Percentiles rank a stretch among this genome's conserved stretches.
Conservation (phyloP, 2,888 invertebrate genomes). For the Adela reaumurella region DNA sequence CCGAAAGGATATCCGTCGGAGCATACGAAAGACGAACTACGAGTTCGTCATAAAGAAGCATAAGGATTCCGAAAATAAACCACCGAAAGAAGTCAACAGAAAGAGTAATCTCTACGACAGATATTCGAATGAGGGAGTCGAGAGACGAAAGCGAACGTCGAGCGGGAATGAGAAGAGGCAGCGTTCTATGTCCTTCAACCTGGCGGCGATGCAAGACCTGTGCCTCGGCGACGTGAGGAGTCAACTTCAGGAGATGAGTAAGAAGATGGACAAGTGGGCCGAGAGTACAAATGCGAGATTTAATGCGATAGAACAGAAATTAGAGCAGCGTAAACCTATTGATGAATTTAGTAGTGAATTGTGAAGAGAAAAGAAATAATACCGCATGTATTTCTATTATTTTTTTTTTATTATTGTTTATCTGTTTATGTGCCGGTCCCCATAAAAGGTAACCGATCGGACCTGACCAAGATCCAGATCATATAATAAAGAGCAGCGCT, state of each 20-base stretch:
- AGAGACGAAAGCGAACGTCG: constrained; percentile 33
- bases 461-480: too few relatives aligned
- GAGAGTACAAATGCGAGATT: constrained; percentile 31
- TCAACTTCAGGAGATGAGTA: constrained; percentile 35
- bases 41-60: constrained; percentile 33
- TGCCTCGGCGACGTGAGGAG: constrained; percentile 47
- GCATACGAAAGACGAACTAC: constrained; percentile 45
- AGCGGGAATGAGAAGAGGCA: constrained; percentile 27
- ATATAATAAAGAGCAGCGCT: too few relatives aligned
- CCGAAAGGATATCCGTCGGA: constrained; percentile 58
- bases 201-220: constrained; percentile 46
- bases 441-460: too few relatives aligned
- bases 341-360: not conserved
- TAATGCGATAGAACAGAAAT: constrained; percentile 29
- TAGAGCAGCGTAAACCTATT: constrained; percentile 12
- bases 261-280: constrained; percentile 35
- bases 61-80: constrained; percentile 29
- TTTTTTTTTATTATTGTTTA: too few relatives aligned
- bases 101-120: constrained; percentile 42
- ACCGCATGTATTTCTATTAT: not conserved
- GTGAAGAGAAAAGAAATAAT: constrained; percentile 3
- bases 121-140: constrained; percentile 39
- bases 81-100: constrained; percentile 26
- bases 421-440: too few relatives aligned
- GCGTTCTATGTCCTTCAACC: constrained; percentile 32